Evolutionary conservation across 2,888 invertebrate genomes (phyloP).

Genomic region (Oscheius sp.): DNA sequence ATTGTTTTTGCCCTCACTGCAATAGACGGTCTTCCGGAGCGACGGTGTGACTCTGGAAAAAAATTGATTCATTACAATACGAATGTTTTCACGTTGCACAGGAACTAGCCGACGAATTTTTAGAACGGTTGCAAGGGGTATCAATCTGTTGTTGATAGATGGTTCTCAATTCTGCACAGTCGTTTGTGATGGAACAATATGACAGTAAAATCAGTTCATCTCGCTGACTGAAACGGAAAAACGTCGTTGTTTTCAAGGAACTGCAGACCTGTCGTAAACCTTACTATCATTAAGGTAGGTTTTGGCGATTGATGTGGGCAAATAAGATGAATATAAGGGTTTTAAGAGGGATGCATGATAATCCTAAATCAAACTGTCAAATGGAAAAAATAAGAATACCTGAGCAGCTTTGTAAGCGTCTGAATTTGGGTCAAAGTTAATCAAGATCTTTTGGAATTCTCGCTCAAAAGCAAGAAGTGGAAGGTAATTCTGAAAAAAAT

Average conservation of each 20-base stretch:
- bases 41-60: slow-evolving; percentile 16
- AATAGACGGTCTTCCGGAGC: background rate
- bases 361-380: background rate
- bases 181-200: slow-evolving; percentile 3
- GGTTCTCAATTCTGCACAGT: slow-evolving; percentile 7
- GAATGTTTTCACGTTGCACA: slow-evolving; percentile 11
- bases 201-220: slow-evolving; percentile 8
- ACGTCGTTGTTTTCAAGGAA: background rate
- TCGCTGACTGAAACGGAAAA: slow-evolving; percentile 1
- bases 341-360: background rate
- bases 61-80: background rate
- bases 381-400: background rate
- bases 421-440: background rate
- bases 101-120: background rate
- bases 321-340: background rate
- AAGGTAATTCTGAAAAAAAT: background rate
- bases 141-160: slow-evolving; percentile 1
- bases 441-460: background rate
- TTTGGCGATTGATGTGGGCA: background rate
- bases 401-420: background rate
- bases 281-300: slow-evolving; percentile 3
- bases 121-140: background rate
- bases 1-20: slow-evolving; percentile 8
- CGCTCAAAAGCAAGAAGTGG: background rate
- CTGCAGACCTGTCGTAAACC: slow-evolving; percentile 3